Evolutionary conservation across 2,113 vertebrate genomes (phyloP).

Genomic region (Aphyosemion australe): DNA sequence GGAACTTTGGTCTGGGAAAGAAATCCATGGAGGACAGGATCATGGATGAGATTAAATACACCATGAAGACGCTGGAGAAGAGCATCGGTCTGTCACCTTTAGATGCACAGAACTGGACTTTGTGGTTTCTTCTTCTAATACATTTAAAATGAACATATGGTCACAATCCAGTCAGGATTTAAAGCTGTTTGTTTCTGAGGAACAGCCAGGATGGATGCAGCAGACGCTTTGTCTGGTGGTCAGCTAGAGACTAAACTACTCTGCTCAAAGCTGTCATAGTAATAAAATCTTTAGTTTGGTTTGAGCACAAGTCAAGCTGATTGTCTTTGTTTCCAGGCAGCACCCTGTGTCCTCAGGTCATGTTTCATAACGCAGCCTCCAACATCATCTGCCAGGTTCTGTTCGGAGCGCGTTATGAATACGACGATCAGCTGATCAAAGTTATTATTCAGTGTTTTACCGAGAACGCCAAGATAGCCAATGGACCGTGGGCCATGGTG

Average conservation of each 20-base stretch:
- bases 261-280: too few relatives aligned
- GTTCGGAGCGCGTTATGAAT: constrained; percentile 75
- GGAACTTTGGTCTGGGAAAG: constrained; percentile 86
- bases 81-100: constrained; percentile 42
- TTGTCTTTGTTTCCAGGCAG: constrained; percentile 41
- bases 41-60: constrained; percentile 67
- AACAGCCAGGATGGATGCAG: too few relatives aligned
- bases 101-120: not conserved
- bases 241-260: too few relatives aligned
- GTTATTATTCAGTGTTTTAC: constrained; percentile 47
- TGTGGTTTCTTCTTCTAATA: too few relatives aligned
- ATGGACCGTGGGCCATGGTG: constrained; percentile 71
- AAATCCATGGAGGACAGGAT: constrained; percentile 82
- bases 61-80: constrained; percentile 34
- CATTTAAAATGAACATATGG: too few relatives aligned
- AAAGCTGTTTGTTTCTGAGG: too few relatives aligned
- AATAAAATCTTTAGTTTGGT: too few relatives aligned
- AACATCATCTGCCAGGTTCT: constrained; percentile 81
- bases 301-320: too few relatives aligned
- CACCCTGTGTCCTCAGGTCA: constrained; percentile 47
- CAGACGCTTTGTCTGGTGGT: too few relatives aligned
- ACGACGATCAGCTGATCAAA: constrained; percentile 63
- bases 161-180: too few relatives aligned
- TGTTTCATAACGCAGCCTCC: constrained; percentile 71
- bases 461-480: constrained; percentile 52